phyloP scores from a whole-genome alignment of 2,888 invertebrate species.

The Eupithecia exiguata region DNA sequence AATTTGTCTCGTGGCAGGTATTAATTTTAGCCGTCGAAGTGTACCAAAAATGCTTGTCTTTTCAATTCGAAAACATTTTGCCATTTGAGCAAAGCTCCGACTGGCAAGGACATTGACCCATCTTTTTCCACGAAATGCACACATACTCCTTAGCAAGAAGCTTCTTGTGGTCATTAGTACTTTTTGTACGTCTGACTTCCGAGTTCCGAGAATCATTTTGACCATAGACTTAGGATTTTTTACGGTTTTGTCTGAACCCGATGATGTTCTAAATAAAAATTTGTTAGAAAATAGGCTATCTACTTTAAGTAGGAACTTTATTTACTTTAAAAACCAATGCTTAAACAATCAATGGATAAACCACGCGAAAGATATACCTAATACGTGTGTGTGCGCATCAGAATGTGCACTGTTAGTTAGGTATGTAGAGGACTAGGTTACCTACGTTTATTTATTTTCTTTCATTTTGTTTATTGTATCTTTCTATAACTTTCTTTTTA shows the following conservation, averaged over 20 bases:
- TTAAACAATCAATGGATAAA: neutral
- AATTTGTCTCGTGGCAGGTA: neutral
- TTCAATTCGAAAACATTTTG: neutral
- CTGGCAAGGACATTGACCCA: constrained; percentile 7
- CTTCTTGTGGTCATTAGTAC: constrained; percentile 28
- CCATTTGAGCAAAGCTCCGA: neutral
- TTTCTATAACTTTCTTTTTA: neutral
- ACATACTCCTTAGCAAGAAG: neutral
- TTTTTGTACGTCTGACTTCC: constrained; percentile 24
- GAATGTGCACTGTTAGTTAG: constrained; percentile 42
- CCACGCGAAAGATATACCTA: constrained; percentile 11
- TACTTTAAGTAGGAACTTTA: no score
- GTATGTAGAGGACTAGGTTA: constrained; percentile 26
- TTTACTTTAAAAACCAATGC: neutral
- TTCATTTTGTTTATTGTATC: neutral
- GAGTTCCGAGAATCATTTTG: constrained; percentile 23
- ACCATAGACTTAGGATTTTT: neutral
- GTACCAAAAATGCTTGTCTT: neutral
- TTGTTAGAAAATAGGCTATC: neutral
- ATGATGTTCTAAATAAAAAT: neutral
- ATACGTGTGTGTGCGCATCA: constrained; percentile 49
- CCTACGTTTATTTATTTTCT: constrained; percentile 3
- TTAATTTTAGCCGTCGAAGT: neutral
- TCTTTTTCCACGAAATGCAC: constrained; percentile 23
- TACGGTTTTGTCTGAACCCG: constrained; percentile 16